These are phyloP conservation scores for Horisme vitalbata DNA, from an alignment of 2,888 invertebrate genomes.

Conservation along the genomic window DNA sequence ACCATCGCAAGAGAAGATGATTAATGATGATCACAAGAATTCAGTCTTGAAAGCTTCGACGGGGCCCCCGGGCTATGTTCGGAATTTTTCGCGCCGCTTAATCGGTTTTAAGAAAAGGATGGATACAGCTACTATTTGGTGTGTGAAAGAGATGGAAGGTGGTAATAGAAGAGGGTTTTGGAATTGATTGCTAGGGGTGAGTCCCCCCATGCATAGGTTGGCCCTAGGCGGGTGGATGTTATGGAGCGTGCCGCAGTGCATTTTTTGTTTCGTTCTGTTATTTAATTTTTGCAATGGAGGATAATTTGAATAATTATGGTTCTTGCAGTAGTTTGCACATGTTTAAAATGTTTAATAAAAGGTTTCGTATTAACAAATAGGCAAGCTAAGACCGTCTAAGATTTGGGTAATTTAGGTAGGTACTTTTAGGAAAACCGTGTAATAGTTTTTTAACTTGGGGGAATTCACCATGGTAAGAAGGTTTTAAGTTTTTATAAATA, in stretches of 20 bases:
- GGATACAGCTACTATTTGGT: conserved; percentile 8
- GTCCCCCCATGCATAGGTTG: conserved; percentile 63
- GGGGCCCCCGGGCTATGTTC: conserved; percentile 59
- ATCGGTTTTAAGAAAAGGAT: conserved; percentile 56
- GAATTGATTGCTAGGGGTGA: conserved; percentile 75
- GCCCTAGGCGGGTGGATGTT: conserved; percentile 69
- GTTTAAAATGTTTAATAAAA: too few relatives aligned
- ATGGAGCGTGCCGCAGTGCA: conserved; percentile 59
- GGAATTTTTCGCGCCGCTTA: conserved; percentile 50
- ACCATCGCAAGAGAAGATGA: conserved; percentile 24
- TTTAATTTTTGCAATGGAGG: conserved; percentile 80
- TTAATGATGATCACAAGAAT: conserved; percentile 51
- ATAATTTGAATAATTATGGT: conserved; percentile 77
- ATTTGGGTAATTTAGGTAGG: too few relatives aligned
- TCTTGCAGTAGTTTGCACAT: conserved; percentile 41
- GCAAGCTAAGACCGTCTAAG: too few relatives aligned
- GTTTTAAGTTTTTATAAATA: too few relatives aligned
- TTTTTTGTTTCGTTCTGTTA: conserved; percentile 77
- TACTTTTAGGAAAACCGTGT: too few relatives aligned
- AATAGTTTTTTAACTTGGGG: too few relatives aligned
- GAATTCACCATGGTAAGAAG: too few relatives aligned
- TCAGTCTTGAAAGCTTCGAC: conserved; percentile 60
- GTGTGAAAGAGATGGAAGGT: conserved; percentile 49
- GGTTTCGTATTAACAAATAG: too few relatives aligned
- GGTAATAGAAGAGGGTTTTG: conserved; percentile 67